Conservation (phyloP, 2,888 invertebrate genomes). For the Ischnus inquisitorius region DNA sequence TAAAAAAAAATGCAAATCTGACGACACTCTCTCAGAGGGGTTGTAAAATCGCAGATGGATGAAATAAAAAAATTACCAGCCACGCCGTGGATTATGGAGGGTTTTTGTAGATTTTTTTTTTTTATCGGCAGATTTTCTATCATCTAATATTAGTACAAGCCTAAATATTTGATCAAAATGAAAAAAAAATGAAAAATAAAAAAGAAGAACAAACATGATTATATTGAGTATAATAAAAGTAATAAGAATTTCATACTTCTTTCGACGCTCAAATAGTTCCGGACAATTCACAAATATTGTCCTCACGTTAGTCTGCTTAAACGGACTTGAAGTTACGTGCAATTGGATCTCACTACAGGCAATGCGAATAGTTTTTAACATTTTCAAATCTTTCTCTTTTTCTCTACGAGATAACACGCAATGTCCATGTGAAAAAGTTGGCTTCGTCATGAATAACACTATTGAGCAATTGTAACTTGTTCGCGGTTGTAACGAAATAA, state of each 20-base stretch:
- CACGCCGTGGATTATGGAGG: too few relatives aligned
- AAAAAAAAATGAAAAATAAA: conserved; percentile 20
- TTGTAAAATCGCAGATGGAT: background rate
- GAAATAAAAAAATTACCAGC: background rate
- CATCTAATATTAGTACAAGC: conserved; percentile 36
- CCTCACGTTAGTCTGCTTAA: conserved; percentile 66
- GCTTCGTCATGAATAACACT: conserved; percentile 28
- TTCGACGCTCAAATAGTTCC: conserved; percentile 70
- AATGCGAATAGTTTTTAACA: conserved; percentile 38
- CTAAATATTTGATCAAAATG: conserved; percentile 20
- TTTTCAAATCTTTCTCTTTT: background rate
- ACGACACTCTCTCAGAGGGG: background rate
- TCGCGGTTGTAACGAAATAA: conserved; percentile 47
- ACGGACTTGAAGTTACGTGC: conserved; percentile 61
- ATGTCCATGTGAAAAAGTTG: conserved; percentile 37
- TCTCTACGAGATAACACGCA: conserved; percentile 18
- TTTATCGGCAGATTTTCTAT: conserved; percentile 9
- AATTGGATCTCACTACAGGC: conserved; percentile 18
- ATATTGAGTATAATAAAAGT: conserved; percentile 64
- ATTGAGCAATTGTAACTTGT: conserved; percentile 20
- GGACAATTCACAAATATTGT: conserved; percentile 71
- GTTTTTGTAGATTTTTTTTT: background rate
- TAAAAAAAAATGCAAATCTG: background rate
- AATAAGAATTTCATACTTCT: conserved; percentile 72
- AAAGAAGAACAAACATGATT: conserved; percentile 30